Evolutionary conservation across 1,140 invertebrate species (phyloP).

Genomic region (Hermetia illucens): DNA sequence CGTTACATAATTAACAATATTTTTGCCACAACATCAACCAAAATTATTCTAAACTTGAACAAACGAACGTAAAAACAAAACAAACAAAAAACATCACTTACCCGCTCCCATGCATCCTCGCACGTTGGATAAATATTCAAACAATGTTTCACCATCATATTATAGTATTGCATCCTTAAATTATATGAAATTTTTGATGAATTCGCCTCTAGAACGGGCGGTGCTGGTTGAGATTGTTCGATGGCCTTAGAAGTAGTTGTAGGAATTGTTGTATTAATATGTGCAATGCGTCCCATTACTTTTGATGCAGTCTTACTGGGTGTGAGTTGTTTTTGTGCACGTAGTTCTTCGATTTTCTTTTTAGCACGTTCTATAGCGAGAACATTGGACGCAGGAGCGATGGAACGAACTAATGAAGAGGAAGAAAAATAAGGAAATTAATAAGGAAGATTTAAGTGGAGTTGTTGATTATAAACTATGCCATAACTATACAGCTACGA

Average conservation of each 20-base stretch:
- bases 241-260: not conserved
- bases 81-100: no score
- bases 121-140: slow-evolving; percentile 55
- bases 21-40: no score
- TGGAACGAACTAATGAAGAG: slow-evolving; percentile 28
- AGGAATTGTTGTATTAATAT: slow-evolving; percentile 29
- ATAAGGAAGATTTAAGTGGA: no score
- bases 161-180: slow-evolving; percentile 70
- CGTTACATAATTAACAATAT: no score
- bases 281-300: slow-evolving; percentile 49
- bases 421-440: no score
- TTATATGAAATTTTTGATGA: slow-evolving; percentile 71
- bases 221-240: slow-evolving; percentile 23
- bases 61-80: no score
- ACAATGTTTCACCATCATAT: slow-evolving; percentile 76
- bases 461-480: no score
- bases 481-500: no score
- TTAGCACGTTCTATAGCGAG: slow-evolving; percentile 41
- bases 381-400: slow-evolving; percentile 45
- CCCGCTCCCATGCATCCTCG: slow-evolving; percentile 56
- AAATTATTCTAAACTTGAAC: no score
- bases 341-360: slow-evolving; percentile 36
- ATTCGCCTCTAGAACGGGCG: slow-evolving; percentile 48
- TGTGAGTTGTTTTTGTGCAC: slow-evolving; percentile 35
- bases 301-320: slow-evolving; percentile 51